These are phyloP conservation scores for Cryptophagus acutangulus DNA, from an alignment of 2,888 invertebrate species.

Conservation along the genomic window DNA sequence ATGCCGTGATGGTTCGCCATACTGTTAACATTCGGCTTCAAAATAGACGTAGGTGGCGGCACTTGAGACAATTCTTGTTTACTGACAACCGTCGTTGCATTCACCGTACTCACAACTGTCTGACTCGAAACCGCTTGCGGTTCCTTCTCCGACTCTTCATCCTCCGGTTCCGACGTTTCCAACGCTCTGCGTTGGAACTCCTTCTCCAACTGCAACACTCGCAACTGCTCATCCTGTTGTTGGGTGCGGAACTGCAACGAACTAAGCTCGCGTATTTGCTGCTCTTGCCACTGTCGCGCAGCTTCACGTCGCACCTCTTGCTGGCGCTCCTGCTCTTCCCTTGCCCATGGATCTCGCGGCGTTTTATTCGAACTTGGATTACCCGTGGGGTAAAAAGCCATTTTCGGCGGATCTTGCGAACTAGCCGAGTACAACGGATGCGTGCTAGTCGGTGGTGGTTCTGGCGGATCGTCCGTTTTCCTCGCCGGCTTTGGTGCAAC, in stretches of 20 bases:
- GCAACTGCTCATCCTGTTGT: constrained; percentile 82
- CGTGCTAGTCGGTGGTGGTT: constrained; percentile 65
- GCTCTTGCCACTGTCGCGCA: constrained; percentile 76
- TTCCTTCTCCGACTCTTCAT: constrained; percentile 64
- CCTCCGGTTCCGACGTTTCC: constrained; percentile 66
- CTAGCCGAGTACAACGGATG: constrained; percentile 73
- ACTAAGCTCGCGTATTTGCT: constrained; percentile 77
- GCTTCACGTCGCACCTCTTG: constrained; percentile 68
- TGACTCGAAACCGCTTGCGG: constrained; percentile 44
- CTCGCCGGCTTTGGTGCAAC: constrained; percentile 50
- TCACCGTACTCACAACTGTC: constrained; percentile 39
- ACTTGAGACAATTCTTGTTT: constrained; percentile 34
- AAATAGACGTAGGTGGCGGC: constrained; percentile 40
- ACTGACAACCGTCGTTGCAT: constrained; percentile 39
- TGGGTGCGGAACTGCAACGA: constrained; percentile 62
- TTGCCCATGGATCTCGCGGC: constrained; percentile 82
- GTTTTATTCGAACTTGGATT: constrained; percentile 28
- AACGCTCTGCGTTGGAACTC: constrained; percentile 91
- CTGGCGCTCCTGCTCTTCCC: constrained; percentile 83
- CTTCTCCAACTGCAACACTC: constrained; percentile 84
- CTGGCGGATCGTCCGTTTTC: constrained; percentile 49
- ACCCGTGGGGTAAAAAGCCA: constrained; percentile 60
- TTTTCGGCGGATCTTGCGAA: constrained; percentile 67
- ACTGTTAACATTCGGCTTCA: constrained; percentile 42
- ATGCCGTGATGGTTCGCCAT: constrained; percentile 27